A percentile compares a stretch with the other conserved stretches of the same genome.
phyloP scores from a whole-genome alignment of 2,113 vertebrate genomes.

The Lophura nycthemera region DNA sequence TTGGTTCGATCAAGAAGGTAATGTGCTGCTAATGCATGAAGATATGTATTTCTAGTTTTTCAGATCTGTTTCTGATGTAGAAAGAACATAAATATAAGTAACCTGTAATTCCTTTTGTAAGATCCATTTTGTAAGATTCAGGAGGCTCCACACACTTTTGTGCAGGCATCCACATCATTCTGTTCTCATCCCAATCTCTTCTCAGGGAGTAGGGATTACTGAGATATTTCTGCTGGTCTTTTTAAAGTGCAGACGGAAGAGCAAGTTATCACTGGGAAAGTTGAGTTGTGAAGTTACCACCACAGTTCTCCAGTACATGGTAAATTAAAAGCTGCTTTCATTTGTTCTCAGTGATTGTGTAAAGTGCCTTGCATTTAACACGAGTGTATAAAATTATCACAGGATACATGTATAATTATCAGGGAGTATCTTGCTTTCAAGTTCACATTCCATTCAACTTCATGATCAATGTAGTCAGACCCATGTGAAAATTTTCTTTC shows the following conservation, averaged over 20 bases:
- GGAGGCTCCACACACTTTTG: neutral
- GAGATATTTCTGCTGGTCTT: neutral
- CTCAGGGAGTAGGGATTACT: neutral
- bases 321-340: neutral
- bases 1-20: neutral
- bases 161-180: neutral
- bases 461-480: neutral
- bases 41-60: neutral
- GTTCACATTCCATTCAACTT: neutral
- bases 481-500: neutral
- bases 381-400: neutral
- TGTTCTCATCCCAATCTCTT: neutral
- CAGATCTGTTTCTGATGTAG: accelerated
- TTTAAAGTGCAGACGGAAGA: neutral
- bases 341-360: neutral
- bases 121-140: accelerated
- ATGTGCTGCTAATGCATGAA: neutral
- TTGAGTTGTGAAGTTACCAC: neutral
- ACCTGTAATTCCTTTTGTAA: neutral
- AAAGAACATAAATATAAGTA: neutral
- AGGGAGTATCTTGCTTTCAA: neutral
- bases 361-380: neutral
- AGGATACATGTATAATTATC: neutral
- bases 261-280: neutral
- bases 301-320: neutral